These are phyloP conservation scores for Vidua chalybeata DNA, from an alignment of 2,113 vertebrate genomes.

Conservation along the genomic window DNA sequence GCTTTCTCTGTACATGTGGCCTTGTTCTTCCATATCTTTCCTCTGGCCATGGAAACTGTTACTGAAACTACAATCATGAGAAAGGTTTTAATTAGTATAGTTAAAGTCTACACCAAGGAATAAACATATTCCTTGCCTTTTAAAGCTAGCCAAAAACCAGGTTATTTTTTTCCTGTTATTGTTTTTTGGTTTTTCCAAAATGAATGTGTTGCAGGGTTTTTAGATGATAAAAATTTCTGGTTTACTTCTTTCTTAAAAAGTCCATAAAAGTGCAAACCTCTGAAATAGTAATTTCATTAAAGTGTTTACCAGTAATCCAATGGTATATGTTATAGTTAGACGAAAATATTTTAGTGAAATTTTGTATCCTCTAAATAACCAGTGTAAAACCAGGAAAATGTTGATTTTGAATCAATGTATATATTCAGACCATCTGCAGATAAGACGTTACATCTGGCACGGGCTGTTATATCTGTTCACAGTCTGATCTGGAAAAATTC, in stretches of 20 bases:
- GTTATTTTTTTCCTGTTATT: background rate
- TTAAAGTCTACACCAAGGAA: background rate
- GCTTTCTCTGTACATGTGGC: background rate
- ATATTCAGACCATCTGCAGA: background rate
- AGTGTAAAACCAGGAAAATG: background rate
- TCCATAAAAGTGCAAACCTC: background rate
- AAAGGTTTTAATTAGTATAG: background rate
- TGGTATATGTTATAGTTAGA: background rate
- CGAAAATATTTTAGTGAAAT: background rate
- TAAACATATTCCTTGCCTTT: background rate
- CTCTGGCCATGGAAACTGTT: background rate
- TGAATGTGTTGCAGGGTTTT: background rate
- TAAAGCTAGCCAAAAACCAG: background rate
- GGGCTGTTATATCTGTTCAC: background rate
- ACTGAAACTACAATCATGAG: background rate
- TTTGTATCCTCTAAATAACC: background rate
- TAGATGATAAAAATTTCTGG: background rate
- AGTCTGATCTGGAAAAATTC: background rate
- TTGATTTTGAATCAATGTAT: background rate
- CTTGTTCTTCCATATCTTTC: slow-evolving; percentile 3
- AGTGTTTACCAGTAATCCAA: background rate
- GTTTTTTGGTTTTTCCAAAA: background rate
- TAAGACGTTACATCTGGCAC: background rate
- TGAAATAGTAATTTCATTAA: background rate
- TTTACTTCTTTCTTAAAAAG: background rate